A percentile compares a stretch with the other conserved stretches of the same genome.
Evolutionary conservation across 2,888 invertebrate genomes (phyloP).

Genomic region (Meiosimyza decipiens): DNA sequence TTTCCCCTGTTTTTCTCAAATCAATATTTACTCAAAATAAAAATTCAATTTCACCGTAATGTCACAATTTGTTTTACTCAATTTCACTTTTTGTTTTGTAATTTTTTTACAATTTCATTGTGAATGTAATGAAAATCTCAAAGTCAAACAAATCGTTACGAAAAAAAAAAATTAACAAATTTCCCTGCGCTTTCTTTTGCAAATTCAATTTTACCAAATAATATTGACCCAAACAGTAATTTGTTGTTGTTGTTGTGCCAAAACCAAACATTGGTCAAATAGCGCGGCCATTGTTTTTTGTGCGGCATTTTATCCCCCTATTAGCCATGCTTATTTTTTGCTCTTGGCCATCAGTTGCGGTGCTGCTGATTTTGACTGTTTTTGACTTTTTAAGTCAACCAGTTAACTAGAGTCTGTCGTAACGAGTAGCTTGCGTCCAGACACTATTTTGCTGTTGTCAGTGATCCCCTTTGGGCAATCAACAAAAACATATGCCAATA

Average conservation of each 20-base stretch:
- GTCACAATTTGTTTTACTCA: no score
- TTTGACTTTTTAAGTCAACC: not conserved
- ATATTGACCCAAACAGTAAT: constrained; percentile 23
- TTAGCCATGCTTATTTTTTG: not conserved
- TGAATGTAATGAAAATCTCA: no score
- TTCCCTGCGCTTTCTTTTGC: constrained; percentile 11
- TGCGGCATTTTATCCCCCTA: not conserved
- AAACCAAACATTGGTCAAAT: constrained; percentile 11
- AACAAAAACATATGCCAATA: constrained; percentile 13
- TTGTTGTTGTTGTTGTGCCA: not conserved
- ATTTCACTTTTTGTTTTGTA: no score
- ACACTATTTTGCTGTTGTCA: not conserved
- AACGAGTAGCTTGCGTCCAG: not conserved
- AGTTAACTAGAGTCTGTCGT: not conserved
- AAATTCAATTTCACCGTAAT: no score
- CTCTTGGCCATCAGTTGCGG: not conserved
- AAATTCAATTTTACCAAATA: constrained; percentile 21
- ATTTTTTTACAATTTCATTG: no score
- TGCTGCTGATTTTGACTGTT: constrained; percentile 2
- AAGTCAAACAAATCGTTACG: no score
- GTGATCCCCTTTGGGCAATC: constrained; percentile 19
- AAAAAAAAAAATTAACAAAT: not conserved
- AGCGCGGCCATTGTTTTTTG: constrained; percentile 9
- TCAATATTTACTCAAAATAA: no score
- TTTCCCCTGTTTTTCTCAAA: no score